Conservation (phyloP, 2,113 vertebrate species). For the Saguinus imperator region DNA sequence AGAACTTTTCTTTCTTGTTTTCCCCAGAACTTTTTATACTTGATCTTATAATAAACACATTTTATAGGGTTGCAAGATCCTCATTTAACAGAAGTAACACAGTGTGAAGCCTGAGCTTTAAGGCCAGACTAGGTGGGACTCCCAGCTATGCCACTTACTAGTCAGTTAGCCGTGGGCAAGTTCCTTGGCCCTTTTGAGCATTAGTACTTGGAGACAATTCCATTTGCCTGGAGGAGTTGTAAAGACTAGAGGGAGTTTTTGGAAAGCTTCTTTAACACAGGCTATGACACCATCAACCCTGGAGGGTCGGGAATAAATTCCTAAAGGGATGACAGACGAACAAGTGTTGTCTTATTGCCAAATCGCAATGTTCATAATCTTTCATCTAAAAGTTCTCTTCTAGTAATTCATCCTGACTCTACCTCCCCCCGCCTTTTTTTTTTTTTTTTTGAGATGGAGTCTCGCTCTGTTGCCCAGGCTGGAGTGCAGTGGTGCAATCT, state of each 20-base stretch:
- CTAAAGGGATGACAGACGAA: not conserved
- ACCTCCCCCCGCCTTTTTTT: too few species aligned
- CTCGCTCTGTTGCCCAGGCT: too few species aligned
- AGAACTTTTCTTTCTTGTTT: not conserved
- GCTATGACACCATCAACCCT: fast-evolving
- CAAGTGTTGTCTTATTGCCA: fast-evolving
- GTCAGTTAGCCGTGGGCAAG: not conserved
- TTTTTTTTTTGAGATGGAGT: too few species aligned
- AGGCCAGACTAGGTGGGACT: too few species aligned
- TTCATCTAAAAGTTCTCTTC: not conserved
- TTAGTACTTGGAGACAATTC: too few species aligned
- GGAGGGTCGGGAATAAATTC: not conserved
- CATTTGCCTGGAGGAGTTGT: not conserved
- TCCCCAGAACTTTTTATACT: not conserved
- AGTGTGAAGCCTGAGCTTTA: not conserved
- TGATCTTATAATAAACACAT: not conserved
- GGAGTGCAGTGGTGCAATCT: too few species aligned
- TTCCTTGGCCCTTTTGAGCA: not conserved
- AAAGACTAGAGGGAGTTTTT: not conserved
- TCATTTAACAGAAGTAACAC: not conserved
- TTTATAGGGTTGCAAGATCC: not conserved
- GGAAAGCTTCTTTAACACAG: not conserved
- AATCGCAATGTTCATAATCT: not conserved
- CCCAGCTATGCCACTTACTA: not conserved
- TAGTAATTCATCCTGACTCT: not conserved